phyloP scores from a whole-genome alignment of 2,113 vertebrate species.

The Protobothrops flavoviridis region DNA sequence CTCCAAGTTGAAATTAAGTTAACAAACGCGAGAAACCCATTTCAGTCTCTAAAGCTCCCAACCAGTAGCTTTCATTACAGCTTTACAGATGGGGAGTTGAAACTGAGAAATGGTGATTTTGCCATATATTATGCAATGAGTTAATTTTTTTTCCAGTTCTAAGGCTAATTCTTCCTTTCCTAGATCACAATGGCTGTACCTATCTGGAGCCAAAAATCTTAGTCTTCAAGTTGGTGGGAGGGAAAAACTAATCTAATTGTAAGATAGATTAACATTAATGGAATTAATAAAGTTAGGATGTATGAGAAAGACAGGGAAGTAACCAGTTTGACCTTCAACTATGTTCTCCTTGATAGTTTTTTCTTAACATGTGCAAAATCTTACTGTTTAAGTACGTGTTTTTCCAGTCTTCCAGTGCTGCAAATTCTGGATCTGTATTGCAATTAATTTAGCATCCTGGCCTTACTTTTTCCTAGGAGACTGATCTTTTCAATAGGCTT shows the following conservation, averaged over 20 bases:
- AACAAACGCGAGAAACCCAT: neutral
- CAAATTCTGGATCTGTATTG: neutral
- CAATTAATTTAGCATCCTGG: accelerated
- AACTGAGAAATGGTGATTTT: neutral
- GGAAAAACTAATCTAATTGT: no score
- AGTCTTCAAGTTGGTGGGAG: neutral
- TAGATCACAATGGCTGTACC: neutral
- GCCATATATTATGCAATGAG: neutral
- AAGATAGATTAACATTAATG: neutral
- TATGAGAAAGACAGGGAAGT: neutral
- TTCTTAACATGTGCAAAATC: neutral
- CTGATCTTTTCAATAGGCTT: neutral
- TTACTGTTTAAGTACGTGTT: neutral
- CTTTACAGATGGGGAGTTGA: neutral
- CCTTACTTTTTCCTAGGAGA: neutral
- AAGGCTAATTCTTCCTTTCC: neutral
- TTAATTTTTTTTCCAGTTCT: neutral
- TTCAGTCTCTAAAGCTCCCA: neutral
- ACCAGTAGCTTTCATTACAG: neutral
- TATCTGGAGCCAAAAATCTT: neutral
- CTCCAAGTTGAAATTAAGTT: neutral
- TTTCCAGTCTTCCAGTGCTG: neutral
- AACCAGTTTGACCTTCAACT: neutral
- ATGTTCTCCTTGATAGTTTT: neutral
- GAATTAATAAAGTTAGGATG: neutral